Evolutionary conservation across 2,113 vertebrate species (phyloP).

Genomic region (Leucopsar rothschildi): DNA sequence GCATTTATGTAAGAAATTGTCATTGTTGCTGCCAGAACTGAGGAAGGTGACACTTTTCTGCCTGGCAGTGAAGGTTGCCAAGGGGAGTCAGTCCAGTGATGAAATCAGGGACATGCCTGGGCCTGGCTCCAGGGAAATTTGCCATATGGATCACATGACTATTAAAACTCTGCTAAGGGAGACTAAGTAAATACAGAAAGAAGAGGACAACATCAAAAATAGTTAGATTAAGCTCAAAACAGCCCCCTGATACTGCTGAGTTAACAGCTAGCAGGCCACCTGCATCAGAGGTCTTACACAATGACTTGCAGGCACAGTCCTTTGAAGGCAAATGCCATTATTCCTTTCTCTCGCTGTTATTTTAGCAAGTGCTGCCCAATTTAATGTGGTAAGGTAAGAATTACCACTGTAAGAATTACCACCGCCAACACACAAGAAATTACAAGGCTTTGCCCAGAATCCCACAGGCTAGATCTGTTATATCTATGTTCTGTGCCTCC

Average conservation of each 20-base stretch:
- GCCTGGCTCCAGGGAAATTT: not conserved
- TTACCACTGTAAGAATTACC: not conserved
- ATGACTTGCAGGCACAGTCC: not conserved
- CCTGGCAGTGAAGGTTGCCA: not conserved
- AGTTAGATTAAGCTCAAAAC: not conserved
- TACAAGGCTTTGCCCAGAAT: not conserved
- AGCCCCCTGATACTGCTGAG: not conserved
- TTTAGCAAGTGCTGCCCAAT: not conserved
- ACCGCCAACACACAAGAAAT: not conserved
- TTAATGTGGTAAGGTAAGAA: not conserved
- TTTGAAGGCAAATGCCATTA: not conserved
- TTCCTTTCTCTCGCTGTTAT: not conserved
- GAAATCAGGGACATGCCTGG: not conserved
- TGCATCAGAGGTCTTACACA: not conserved
- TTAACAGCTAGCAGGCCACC: not conserved
- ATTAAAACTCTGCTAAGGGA: not conserved
- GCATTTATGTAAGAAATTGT: not conserved
- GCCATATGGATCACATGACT: not conserved
- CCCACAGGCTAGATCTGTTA: not conserved
- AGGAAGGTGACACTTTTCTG: not conserved
- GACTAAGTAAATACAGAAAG: not conserved
- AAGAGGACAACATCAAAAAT: not conserved
- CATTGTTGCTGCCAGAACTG: not conserved
- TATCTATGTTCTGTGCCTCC: not conserved
- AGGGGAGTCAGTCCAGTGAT: not conserved